Percentiles rank a stretch among this genome's conserved stretches.
Conservation (phyloP, 2,797 vertebrate genomes). For the Periophthalmus magnuspinnatus region DNA sequence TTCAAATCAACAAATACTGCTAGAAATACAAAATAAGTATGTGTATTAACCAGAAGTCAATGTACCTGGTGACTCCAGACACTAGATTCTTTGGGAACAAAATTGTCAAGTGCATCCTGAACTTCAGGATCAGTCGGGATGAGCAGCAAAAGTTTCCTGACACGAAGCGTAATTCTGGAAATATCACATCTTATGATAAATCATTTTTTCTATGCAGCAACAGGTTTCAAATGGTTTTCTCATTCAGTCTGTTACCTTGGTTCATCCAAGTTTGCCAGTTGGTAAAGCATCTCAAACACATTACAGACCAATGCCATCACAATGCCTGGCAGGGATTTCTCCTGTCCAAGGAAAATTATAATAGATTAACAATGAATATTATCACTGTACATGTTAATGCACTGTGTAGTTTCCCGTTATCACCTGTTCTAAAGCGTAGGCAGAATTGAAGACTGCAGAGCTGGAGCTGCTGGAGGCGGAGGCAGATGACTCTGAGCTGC, state of each 20-base stretch:
- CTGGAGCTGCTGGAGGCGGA: conserved; percentile 89
- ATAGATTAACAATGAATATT: not conserved
- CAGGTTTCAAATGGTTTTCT: not conserved
- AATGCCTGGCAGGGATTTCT: conserved; percentile 96
- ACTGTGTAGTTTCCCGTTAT: not conserved
- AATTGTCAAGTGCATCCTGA: conserved; percentile 95
- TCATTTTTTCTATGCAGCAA: not conserved
- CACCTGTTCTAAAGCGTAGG: conserved; percentile 97
- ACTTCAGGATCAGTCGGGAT: conserved; percentile 98
- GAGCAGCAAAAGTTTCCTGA: conserved; percentile 92
- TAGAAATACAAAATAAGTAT: not conserved
- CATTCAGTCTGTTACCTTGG: conserved; percentile 77
- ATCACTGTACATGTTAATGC: not conserved
- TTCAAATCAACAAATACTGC: not conserved
- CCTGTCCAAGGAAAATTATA: conserved; percentile 69
- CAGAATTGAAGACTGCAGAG: conserved; percentile 87
- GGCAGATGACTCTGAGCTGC: conserved; percentile 92
- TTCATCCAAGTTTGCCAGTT: conserved; percentile 96
- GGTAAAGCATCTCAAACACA: conserved; percentile 99
- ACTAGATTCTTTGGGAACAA: conserved; percentile 85
- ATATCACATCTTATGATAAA: not conserved
- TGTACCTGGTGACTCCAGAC: conserved; percentile 83
- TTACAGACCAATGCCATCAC: conserved; percentile 98
- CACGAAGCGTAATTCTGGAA: conserved; percentile 92
- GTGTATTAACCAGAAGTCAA: not conserved